A percentile compares a stretch with the other conserved stretches of the same genome.
phyloP scores from a whole-genome alignment of 2,888 invertebrate genomes.

The Tetrapedia diversipes region DNA sequence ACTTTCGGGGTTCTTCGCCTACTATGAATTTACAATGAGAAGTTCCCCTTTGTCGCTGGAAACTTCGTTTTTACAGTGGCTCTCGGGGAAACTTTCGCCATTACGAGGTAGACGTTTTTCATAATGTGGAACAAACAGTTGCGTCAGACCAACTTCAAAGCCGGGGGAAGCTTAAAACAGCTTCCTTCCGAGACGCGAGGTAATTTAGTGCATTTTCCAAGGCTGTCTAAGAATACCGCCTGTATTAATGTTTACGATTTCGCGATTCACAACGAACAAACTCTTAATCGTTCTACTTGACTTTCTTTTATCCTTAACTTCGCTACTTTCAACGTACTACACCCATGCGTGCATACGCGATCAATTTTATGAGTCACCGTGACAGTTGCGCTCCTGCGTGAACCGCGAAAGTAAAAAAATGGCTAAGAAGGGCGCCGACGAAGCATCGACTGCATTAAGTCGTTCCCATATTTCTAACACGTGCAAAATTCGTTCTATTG shows the following conservation, averaged over 20 bases:
- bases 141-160: slow-evolving; percentile 34
- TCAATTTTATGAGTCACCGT: too few species aligned
- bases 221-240: not conserved
- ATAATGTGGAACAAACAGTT: slow-evolving; percentile 28
- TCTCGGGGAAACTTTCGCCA: slow-evolving; percentile 36
- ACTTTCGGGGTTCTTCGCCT: slow-evolving; percentile 66
- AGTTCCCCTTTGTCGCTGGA: slow-evolving; percentile 45
- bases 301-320: too few species aligned
- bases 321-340: too few species aligned
- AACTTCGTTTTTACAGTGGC: slow-evolving; percentile 54
- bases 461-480: slow-evolving; percentile 65
- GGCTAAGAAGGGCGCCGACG: not conserved
- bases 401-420: not conserved
- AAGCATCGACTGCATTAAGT: slow-evolving; percentile 44
- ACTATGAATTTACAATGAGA: slow-evolving; percentile 66
- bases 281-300: too few species aligned
- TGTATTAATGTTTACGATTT: too few species aligned
- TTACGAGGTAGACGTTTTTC: slow-evolving; percentile 31
- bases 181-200: not conserved
- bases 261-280: too few species aligned
- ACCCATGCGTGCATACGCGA: too few species aligned
- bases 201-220: not conserved
- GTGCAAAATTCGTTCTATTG: slow-evolving; percentile 57
- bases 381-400: too few species aligned
- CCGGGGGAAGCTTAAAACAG: not conserved